A percentile compares a stretch with the other conserved stretches of the same genome.
These are phyloP conservation scores for Arnoldichthys spilopterus DNA, from an alignment of 2,797 vertebrate genomes.

Conservation along the genomic window DNA sequence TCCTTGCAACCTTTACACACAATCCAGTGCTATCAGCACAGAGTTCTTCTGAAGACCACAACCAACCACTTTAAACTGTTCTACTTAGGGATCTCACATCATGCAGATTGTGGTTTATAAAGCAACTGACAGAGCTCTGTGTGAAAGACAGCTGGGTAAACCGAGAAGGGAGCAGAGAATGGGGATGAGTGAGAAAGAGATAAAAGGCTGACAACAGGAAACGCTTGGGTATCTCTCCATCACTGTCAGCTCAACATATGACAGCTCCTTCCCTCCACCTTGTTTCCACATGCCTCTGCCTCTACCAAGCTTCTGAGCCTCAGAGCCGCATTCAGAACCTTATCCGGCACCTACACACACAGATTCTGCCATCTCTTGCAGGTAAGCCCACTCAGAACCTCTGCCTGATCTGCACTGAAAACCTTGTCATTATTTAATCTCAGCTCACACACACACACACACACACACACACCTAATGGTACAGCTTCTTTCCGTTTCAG, in stretches of 20 bases:
- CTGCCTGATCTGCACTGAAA: background rate
- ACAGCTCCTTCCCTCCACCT: conserved; percentile 14
- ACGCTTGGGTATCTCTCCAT: conserved; percentile 9
- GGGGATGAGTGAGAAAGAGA: background rate
- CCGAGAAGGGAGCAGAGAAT: background rate
- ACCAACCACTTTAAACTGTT: background rate
- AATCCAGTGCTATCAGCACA: conserved; percentile 6
- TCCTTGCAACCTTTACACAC: background rate
- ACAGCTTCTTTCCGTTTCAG: background rate
- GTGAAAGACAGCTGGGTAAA: background rate
- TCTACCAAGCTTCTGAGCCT: background rate
- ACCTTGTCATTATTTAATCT: conserved; percentile 1
- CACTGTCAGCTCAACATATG: conserved; percentile 1
- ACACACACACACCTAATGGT: too few relatives aligned
- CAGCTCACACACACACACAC: background rate
- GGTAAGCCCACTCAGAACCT: conserved; percentile 26
- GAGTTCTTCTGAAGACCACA: background rate
- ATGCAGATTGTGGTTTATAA: too few relatives aligned
- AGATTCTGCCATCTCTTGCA: background rate
- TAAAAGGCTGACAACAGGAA: conserved; percentile 36
- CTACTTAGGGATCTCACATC: background rate
- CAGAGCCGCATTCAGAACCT: background rate
- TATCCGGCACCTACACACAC: background rate
- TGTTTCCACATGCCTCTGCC: background rate
- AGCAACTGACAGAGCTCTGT: background rate